Evolutionary conservation across 2,113 vertebrate genomes (phyloP).

Genomic region (cat (Felis catus)): F.catus_Fca126_mat1.0 CM031424.1:62072001-62072500

Average conservation of each 20-base stretch:
- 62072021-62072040: background rate
- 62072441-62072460: background rate
- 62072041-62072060: background rate
- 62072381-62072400: slow-evolving; percentile 9
- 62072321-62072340: slow-evolving; percentile 35
- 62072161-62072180: background rate
- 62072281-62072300: slow-evolving; percentile 29
- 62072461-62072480: background rate
- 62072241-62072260: slow-evolving; percentile 33
- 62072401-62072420: slow-evolving; percentile 23
- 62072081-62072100: background rate
- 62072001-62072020: background rate
- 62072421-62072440: background rate
- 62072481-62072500: background rate
- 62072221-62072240: slow-evolving; percentile 1
- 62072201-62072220: slow-evolving; percentile 18
- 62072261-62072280: slow-evolving; percentile 37
- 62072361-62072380: slow-evolving; percentile 44
- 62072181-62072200: background rate
- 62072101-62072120: background rate
- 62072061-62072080: background rate
- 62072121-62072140: background rate
- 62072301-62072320: slow-evolving; percentile 43
- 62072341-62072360: slow-evolving; percentile 47
- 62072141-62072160: background rate